A percentile compares a stretch with the other conserved stretches of the same genome.
Conservation (phyloP, 1,140 invertebrate species). For the Cydia pomonella region DNA sequence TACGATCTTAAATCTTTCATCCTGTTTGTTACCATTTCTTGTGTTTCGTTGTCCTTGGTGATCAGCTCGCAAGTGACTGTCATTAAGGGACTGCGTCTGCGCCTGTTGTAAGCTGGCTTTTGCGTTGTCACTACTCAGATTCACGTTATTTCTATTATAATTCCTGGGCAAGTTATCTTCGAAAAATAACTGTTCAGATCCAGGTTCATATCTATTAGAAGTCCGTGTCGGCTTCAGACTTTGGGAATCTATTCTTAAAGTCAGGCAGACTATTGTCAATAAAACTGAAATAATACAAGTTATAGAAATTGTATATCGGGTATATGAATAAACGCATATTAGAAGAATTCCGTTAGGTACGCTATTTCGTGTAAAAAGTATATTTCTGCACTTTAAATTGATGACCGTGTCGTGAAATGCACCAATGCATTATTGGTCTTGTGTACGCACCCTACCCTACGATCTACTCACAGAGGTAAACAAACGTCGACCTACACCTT, state of each 20-base stretch:
- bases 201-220: not conserved
- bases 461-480: not conserved
- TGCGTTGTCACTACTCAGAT: not conserved
- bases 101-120: not conserved
- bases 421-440: no score
- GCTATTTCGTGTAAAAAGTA: no score
- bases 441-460: not conserved
- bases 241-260: constrained; percentile 14
- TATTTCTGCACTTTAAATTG: no score
- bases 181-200: constrained; percentile 41
- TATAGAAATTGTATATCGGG: no score
- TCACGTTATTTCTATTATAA: not conserved
- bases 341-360: no score
- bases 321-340: no score
- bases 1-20: not conserved
- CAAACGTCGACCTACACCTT: constrained; percentile 16
- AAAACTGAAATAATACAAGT: constrained; percentile 35
- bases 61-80: constrained; percentile 10
- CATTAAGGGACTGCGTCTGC: not conserved
- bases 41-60: not conserved
- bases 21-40: constrained; percentile 2
- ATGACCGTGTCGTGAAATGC: no score
- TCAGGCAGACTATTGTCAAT: constrained; percentile 34
- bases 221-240: constrained; percentile 8
- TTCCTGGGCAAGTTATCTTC: constrained; percentile 31